A percentile compares a stretch with the other conserved stretches of the same genome.
These are phyloP conservation scores for Lordiphosa fenestrarum DNA, from an alignment of 2,888 invertebrate species.

Conservation along the genomic window DNA sequence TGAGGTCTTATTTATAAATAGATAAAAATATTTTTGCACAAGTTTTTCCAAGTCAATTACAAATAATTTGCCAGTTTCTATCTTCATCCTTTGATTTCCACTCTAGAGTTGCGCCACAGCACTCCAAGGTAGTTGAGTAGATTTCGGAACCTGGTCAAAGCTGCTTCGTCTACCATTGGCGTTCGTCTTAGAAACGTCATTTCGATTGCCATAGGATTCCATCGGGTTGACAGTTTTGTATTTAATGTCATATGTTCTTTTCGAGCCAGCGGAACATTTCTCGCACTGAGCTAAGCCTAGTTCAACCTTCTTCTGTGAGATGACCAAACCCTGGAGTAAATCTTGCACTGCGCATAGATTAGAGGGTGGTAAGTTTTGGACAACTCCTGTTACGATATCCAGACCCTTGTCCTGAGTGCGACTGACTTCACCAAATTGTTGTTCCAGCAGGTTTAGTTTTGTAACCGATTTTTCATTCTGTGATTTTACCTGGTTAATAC, in stretches of 20 bases:
- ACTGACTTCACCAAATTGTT: background rate
- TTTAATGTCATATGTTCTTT: background rate
- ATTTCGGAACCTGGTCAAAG: too few species aligned
- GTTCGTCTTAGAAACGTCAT: too few species aligned
- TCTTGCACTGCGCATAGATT: background rate
- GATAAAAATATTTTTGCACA: too few species aligned
- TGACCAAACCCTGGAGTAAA: background rate
- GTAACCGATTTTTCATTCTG: background rate
- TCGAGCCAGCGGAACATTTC: background rate
- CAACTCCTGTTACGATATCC: background rate
- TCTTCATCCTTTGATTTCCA: too few species aligned
- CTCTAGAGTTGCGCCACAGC: too few species aligned
- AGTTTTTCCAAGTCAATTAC: too few species aligned
- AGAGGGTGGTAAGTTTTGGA: background rate
- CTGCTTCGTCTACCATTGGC: too few species aligned
- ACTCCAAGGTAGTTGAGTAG: too few species aligned
- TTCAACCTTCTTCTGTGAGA: constrained; percentile 2
- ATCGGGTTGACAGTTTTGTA: background rate
- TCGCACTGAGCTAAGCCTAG: background rate
- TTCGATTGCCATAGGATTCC: background rate
- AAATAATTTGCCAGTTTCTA: too few species aligned
- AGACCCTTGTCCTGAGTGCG: constrained; percentile 1
- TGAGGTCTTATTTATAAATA: too few species aligned
- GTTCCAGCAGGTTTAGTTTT: background rate
- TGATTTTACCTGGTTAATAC: background rate